Percentiles rank a stretch among this genome's conserved stretches.
Conservation (phyloP, 2,888 invertebrate genomes). For the Torymus auratus region DNA sequence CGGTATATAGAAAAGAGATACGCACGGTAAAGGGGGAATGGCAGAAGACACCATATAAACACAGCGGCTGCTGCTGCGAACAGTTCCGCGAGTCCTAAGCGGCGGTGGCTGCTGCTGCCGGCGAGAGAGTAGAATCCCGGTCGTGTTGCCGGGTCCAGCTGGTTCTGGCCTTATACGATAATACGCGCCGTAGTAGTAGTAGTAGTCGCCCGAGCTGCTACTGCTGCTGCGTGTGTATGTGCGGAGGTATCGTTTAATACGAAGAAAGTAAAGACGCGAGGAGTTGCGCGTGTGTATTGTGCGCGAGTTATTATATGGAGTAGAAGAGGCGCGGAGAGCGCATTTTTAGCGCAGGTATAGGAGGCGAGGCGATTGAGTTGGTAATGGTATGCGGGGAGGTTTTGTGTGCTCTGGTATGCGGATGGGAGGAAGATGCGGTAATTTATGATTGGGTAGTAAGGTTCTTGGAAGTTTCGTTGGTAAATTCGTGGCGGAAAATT, state of each 20-base stretch:
- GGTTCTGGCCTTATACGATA: conserved; percentile 73
- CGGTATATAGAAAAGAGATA: conserved; percentile 61
- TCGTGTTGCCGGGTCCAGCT: conserved; percentile 70
- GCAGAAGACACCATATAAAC: conserved; percentile 75
- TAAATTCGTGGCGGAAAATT: no score
- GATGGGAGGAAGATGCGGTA: no score
- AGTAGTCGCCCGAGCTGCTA: no score
- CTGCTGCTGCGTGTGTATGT: no score
- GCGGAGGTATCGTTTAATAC: conserved; percentile 67
- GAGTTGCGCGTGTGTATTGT: neutral
- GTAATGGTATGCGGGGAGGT: no score
- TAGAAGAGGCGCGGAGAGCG: no score
- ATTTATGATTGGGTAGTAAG: no score
- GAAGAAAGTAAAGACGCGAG: conserved; percentile 72
- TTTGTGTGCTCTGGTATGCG: no score
- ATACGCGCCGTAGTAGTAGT: conserved; percentile 20
- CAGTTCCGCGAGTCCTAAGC: conserved; percentile 71
- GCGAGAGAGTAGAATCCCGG: conserved; percentile 65
- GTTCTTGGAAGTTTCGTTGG: no score
- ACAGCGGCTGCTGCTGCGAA: conserved; percentile 59
- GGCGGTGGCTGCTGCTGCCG: conserved; percentile 59
- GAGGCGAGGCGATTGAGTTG: no score
- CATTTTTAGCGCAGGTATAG: no score
- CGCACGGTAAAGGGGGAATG: conserved; percentile 32
- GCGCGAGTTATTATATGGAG: neutral